These are phyloP conservation scores for Cremastinae sp. DNA, from an alignment of 2,888 invertebrate species.

Conservation along the genomic window DNA sequence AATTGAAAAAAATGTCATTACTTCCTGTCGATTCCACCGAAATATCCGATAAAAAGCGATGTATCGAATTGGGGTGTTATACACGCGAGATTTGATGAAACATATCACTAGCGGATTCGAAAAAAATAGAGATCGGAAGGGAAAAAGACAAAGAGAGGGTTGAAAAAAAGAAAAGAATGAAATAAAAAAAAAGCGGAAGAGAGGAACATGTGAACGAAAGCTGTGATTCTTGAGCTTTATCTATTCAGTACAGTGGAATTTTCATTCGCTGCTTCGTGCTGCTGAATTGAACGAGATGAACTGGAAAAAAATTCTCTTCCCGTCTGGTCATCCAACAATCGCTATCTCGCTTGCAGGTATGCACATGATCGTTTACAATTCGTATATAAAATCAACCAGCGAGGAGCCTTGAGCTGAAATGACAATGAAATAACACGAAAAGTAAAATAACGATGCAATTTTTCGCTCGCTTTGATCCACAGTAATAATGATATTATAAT, in stretches of 20 bases:
- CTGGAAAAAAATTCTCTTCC: constrained; percentile 46
- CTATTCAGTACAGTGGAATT: constrained; percentile 56
- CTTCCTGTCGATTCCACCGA: constrained; percentile 10
- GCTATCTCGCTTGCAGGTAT: constrained; percentile 38
- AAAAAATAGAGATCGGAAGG: background rate
- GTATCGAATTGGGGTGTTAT: constrained; percentile 36
- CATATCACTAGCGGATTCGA: constrained; percentile 35
- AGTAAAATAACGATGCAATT: constrained; percentile 27
- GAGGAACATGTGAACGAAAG: constrained; percentile 41
- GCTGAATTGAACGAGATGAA: constrained; percentile 51
- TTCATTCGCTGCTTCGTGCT: constrained; percentile 37
- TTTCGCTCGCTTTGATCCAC: constrained; percentile 3
- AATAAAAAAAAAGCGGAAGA: constrained; percentile 15
- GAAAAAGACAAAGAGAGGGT: background rate
- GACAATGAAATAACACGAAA: constrained; percentile 24
- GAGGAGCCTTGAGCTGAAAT: background rate
- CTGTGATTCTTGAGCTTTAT: constrained; percentile 52
- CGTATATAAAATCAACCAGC: constrained; percentile 23
- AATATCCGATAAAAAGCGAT: constrained; percentile 30
- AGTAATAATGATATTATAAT: constrained; percentile 3
- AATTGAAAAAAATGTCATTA: constrained; percentile 22
- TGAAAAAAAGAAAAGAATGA: background rate
- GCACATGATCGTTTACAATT: constrained; percentile 31
- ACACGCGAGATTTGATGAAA: constrained; percentile 30
- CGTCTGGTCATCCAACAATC: constrained; percentile 44